These are phyloP conservation scores for Microcaecilia unicolor DNA, from an alignment of 2,797 vertebrate species.

Conservation along the genomic window DNA sequence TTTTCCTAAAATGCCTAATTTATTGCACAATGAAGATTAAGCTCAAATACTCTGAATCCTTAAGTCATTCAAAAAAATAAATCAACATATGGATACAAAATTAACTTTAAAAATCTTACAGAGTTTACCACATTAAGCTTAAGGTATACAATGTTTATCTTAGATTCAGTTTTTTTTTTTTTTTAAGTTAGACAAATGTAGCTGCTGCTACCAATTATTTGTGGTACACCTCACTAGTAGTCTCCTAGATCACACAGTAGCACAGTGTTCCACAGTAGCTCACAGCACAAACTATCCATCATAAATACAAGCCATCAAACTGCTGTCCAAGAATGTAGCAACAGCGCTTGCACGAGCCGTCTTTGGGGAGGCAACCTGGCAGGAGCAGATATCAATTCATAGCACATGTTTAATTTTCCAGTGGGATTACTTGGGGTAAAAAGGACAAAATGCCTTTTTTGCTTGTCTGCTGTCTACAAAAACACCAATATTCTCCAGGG, in stretches of 20 bases:
- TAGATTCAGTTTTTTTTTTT: too few species aligned
- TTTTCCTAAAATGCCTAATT: conserved; percentile 45
- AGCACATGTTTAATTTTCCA: conserved; percentile 60
- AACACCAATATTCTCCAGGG: conserved; percentile 42
- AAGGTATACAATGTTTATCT: neutral
- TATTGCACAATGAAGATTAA: conserved; percentile 28
- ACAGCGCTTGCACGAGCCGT: conserved; percentile 34
- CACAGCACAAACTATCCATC: conserved; percentile 34
- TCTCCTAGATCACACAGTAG: conserved; percentile 48
- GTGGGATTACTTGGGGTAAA: conserved; percentile 54
- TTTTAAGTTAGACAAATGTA: conserved; percentile 26
- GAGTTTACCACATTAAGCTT: neutral
- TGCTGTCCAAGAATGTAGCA: conserved; percentile 48
- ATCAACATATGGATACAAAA: neutral
- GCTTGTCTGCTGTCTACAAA: conserved; percentile 53
- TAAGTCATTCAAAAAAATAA: conserved; percentile 14
- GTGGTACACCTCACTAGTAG: conserved; percentile 9
- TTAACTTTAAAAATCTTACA: too few species aligned
- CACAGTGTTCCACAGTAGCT: conserved; percentile 44
- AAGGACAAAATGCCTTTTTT: conserved; percentile 58
- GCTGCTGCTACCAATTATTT: conserved; percentile 18
- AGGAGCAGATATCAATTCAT: conserved; percentile 46
- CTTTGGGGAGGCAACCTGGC: conserved; percentile 54
- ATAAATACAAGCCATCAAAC: conserved; percentile 28
- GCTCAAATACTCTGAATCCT: conserved; percentile 17